Base-by-base conservation (phyloP, 2,888 invertebrate species). In the Seladonia tumulorum region DNA sequence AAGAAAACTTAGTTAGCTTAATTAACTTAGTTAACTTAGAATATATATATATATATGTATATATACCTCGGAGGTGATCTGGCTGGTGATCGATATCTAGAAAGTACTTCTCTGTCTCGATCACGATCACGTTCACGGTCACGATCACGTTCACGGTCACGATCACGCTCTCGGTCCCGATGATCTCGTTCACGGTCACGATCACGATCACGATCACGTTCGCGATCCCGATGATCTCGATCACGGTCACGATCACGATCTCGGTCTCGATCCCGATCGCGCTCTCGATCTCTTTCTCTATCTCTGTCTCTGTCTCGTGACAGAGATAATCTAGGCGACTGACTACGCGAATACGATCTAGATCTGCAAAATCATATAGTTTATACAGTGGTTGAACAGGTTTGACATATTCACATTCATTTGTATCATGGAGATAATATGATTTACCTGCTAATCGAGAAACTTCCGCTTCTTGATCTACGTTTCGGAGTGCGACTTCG, bases 301-400 rank as follows among this genome's bases (percentile, higher is more conserved):
- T 94, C 94, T 72, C 94, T 91, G 18, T 94, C 94, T 68, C 94
- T 92, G 66, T 94, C 94, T n/a, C 96, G 95, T 0, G 96, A 95
- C 1, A 96, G 95, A 82, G 96, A 95, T 79, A 95, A 94, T 95
- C 94, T 92, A 93, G 96, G 91, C 94, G 96, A 95, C 94, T 96
- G 96, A 88, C 96, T 96, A 84, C 96, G 96, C 47, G 97, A 97
- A 88, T 96, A 95, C 29, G 97, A 97, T 86, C 97, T 96, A 88
- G 97, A 97, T 94, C 97, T 97, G 95, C 49, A 95, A 89, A 49
- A 79, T 49, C 0, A 76, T 81, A 77, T 66, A 42, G 80, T 76
- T 74, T 22, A 71, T 18, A 7, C 12, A 18, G 35, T 4, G 49
- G 22, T 53, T 53, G 18, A n/a, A 70, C 18, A 47, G 16, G 2